Conservation (phyloP, 2,113 vertebrate genomes). For the Stigmatopora nigra region DNA sequence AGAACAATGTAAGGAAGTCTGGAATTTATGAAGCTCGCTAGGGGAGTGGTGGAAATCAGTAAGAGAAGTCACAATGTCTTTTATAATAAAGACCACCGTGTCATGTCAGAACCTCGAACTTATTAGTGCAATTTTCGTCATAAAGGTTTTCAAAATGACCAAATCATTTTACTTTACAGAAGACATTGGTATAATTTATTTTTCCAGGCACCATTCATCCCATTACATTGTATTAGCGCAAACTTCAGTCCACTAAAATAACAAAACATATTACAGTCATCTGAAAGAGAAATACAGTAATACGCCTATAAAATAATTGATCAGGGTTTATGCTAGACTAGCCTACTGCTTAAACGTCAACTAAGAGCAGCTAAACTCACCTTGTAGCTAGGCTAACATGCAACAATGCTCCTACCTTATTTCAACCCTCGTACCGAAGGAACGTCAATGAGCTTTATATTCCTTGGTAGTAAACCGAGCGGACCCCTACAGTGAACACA, state of each 20-base stretch:
- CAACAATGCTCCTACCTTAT: constrained; percentile 47
- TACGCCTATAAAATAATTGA: neutral
- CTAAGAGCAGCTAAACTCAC: constrained; percentile 24
- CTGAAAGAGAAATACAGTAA: neutral
- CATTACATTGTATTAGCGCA: neutral
- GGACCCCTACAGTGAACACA: constrained; percentile 46
- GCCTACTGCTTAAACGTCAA: neutral
- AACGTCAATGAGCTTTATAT: constrained; percentile 39
- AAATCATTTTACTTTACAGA: neutral
- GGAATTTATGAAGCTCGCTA: neutral
- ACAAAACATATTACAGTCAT: neutral
- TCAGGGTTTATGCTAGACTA: neutral
- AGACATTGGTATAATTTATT: neutral
- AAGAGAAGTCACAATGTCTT: neutral
- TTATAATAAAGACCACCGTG: neutral
- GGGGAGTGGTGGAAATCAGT: neutral
- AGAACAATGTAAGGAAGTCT: neutral
- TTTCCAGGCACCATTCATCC: neutral
- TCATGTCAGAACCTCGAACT: neutral
- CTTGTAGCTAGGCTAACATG: constrained; percentile 41
- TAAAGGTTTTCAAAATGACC: neutral
- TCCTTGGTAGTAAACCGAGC: constrained; percentile 20
- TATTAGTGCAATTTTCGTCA: neutral
- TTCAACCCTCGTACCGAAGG: constrained; percentile 51
- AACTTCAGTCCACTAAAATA: neutral